Conservation (phyloP, 2,797 vertebrate genomes). For the Clarias fuscus region DNA sequence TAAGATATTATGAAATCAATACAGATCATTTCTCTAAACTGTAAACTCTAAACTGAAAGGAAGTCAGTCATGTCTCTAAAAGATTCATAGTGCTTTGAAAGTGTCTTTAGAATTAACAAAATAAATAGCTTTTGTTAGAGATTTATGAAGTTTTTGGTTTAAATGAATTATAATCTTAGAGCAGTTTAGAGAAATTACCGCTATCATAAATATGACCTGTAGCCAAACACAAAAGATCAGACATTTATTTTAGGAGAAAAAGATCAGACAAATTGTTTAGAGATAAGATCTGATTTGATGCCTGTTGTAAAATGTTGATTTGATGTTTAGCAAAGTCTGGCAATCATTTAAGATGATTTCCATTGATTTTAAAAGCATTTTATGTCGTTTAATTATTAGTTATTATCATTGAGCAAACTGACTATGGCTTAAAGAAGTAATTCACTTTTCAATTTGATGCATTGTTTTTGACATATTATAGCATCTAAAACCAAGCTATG, state of each 20-base stretch:
- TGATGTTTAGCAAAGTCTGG: not conserved
- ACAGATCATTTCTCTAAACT: not conserved
- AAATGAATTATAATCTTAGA: not conserved
- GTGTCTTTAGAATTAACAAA: not conserved
- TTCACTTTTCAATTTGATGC: too few species aligned
- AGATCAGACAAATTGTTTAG: not conserved
- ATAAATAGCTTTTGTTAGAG: not conserved
- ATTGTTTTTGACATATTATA: not conserved
- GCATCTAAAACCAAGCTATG: not conserved
- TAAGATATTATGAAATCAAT: not conserved
- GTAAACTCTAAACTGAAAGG: not conserved
- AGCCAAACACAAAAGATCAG: not conserved
- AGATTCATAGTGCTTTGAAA: conserved; percentile 5
- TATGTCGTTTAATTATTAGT: not conserved
- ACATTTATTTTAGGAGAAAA: not conserved
- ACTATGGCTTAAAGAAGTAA: too few species aligned
- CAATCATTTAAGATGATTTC: not conserved
- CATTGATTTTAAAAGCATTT: not conserved
- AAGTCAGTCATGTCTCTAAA: conserved; percentile 8
- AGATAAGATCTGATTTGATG: not conserved
- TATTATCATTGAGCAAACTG: too few species aligned
- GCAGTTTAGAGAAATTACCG: not conserved
- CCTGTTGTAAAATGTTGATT: not conserved
- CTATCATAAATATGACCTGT: not conserved
- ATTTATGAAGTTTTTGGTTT: not conserved